Evolutionary conservation across 2,797 vertebrate species (phyloP).

Genomic region (Halcyon chelicuti): DNA sequence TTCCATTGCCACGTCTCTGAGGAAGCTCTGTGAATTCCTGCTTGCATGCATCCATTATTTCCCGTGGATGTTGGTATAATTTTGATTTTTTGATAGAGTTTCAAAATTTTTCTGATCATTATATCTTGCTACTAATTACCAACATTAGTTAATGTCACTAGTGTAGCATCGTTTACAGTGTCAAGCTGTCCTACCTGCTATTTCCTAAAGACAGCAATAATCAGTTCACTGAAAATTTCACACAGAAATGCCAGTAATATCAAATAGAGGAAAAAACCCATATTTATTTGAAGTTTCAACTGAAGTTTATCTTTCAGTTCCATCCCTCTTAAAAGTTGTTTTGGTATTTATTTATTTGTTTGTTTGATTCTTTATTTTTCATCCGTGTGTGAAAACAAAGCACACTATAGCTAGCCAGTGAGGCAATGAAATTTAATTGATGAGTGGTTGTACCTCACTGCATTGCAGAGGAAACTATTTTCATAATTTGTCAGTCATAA

Average conservation of each 20-base stretch:
- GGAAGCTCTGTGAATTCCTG: background rate
- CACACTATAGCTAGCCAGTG: background rate
- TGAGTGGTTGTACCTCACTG: background rate
- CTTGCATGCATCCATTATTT: background rate
- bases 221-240: background rate
- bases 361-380: background rate
- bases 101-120: background rate
- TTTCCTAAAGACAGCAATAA: background rate
- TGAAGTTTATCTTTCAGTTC: background rate
- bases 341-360: background rate
- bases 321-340: background rate
- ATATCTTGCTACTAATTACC: background rate
- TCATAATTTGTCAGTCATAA: background rate
- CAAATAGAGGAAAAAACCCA: background rate
- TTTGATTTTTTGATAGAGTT: background rate
- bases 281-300: background rate
- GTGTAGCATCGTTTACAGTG: background rate
- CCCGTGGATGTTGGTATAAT: background rate
- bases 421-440: background rate
- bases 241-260: background rate
- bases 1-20: background rate
- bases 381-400: background rate
- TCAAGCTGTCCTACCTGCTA: background rate
- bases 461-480: background rate
- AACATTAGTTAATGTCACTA: background rate